These are phyloP conservation scores for Drosophila mayaguana DNA, from an alignment of 2,888 invertebrate genomes.

Conservation along the genomic window DNA sequence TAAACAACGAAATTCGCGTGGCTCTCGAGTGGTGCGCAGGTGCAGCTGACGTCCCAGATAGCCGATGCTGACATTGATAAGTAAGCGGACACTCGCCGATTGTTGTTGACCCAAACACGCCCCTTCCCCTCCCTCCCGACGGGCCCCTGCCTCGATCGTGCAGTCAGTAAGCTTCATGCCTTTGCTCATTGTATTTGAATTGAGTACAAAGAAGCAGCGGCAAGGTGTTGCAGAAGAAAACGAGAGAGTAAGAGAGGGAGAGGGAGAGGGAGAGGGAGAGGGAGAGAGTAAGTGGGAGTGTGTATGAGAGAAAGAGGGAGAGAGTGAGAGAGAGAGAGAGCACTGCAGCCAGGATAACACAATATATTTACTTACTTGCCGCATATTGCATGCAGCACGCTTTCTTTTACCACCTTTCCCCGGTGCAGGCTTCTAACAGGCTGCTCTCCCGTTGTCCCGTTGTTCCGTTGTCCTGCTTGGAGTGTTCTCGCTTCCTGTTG, in stretches of 20 bases:
- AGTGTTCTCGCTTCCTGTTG: constrained; percentile 8
- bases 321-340: neutral
- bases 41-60: constrained; percentile 62
- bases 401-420: constrained; percentile 38
- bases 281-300: too few species aligned
- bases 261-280: neutral
- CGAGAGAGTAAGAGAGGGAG: neutral
- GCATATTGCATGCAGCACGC: constrained; percentile 64
- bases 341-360: neutral
- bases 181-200: constrained; percentile 28
- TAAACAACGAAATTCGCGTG: constrained; percentile 26
- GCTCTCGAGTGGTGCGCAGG: constrained; percentile 52
- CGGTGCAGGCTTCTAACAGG: constrained; percentile 16
- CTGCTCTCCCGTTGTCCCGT: constrained; percentile 17
- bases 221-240: constrained; percentile 4
- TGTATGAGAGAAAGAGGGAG: neutral
- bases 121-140: neutral
- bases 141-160: neutral
- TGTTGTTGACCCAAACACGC: constrained; percentile 11
- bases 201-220: constrained; percentile 12
- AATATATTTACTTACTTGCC: constrained; percentile 5
- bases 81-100: constrained; percentile 36
- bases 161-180: neutral
- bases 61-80: constrained; percentile 44
- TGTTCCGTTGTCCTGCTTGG: neutral